Evolutionary conservation across 1,140 invertebrate genomes (phyloP).

Genomic region (Goniozus legneri): DNA sequence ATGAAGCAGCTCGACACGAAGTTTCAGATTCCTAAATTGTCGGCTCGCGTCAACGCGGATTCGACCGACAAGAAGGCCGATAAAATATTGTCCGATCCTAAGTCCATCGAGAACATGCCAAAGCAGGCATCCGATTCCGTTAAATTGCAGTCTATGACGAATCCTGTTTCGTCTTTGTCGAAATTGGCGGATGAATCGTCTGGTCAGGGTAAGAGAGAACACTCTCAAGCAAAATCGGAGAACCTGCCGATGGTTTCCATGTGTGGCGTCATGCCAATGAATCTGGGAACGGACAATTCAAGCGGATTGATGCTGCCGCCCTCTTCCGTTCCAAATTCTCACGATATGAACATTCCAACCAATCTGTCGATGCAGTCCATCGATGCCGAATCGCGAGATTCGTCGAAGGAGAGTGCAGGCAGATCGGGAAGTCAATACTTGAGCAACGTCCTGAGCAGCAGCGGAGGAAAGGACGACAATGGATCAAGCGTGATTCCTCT

Average conservation of each 20-base stretch:
- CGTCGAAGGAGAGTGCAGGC: slow-evolving; percentile 18
- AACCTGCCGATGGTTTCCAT: slow-evolving; percentile 21
- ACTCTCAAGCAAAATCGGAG: slow-evolving; percentile 27
- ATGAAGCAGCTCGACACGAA: slow-evolving; percentile 78
- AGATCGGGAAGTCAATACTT: slow-evolving; percentile 19
- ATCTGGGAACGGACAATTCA: slow-evolving; percentile 20
- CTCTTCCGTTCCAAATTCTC: slow-evolving; percentile 14
- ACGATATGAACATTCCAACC: slow-evolving; percentile 38
- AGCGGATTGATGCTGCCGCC: slow-evolving; percentile 26
- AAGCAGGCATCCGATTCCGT: slow-evolving; percentile 28
- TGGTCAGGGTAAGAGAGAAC: slow-evolving; percentile 21
- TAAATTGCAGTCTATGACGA: slow-evolving; percentile 26
- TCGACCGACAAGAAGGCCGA: slow-evolving; percentile 32
- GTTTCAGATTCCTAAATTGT: slow-evolving; percentile 82
- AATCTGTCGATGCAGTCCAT: slow-evolving; percentile 47
- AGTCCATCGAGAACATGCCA: slow-evolving; percentile 24
- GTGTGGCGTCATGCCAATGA: slow-evolving; percentile 23
- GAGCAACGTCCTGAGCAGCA: slow-evolving; percentile 8
- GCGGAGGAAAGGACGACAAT: slow-evolving; percentile 22
- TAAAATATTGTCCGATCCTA: slow-evolving; percentile 20
- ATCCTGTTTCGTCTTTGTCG: slow-evolving; percentile 14
- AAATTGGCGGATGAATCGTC: slow-evolving; percentile 18
- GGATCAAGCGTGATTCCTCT: slow-evolving; percentile 14
- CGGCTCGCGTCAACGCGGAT: slow-evolving; percentile 54
- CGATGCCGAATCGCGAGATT: slow-evolving; percentile 28